These are phyloP conservation scores for Echiichthys vipera DNA, from an alignment of 2,797 vertebrate species.

Conservation along the genomic window DNA sequence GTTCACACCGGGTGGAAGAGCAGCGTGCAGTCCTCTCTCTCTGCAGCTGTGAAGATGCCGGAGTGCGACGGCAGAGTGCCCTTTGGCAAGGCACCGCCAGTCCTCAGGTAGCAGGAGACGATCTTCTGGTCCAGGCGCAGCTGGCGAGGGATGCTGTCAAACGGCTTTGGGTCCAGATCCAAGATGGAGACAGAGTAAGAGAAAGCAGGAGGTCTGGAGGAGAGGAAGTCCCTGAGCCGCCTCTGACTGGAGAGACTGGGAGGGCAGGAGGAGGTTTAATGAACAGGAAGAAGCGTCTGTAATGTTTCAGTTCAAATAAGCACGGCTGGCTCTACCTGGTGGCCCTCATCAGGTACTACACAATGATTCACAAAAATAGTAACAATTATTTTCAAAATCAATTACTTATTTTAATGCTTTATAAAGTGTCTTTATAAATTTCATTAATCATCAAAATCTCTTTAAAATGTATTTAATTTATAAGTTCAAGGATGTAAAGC, in stretches of 20 bases:
- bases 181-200: constrained; percentile 92
- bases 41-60: constrained; percentile 84
- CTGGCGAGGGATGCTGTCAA: constrained; percentile 93
- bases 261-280: neutral
- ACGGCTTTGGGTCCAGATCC: constrained; percentile 96
- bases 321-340: constrained; percentile 16
- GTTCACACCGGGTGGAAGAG: constrained; percentile 92
- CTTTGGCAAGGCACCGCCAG: constrained; percentile 79
- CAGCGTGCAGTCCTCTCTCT: constrained; percentile 92
- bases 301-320: neutral
- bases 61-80: constrained; percentile 78
- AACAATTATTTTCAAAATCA: neutral
- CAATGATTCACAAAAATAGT: neutral
- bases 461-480: no score
- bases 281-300: neutral
- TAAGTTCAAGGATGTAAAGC: no score
- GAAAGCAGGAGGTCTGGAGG: constrained; percentile 82
- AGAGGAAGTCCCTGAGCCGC: constrained; percentile 56
- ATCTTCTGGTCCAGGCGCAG: constrained; percentile 93
- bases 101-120: constrained; percentile 91
- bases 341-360: neutral
- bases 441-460: no score
- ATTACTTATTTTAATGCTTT: no score
- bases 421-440: no score
- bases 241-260: constrained; percentile 49